Evolutionary conservation across 1,140 invertebrate genomes (phyloP), one percentile per base, ranked within the genome.

Genomic region (Colletes gigas): DNA sequence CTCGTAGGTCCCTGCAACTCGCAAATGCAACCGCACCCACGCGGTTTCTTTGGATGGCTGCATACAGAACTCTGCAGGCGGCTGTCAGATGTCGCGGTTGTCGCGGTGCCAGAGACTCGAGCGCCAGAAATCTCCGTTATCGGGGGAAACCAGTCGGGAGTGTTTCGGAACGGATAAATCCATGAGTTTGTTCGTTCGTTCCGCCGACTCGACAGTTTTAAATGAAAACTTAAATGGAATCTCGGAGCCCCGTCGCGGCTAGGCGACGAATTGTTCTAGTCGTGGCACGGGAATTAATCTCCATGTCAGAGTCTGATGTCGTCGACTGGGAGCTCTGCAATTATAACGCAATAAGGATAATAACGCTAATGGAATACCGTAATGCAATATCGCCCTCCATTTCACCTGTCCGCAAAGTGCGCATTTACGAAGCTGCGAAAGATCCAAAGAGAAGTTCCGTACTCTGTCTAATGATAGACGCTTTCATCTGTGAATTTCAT

Each of bases 61-160:
- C 41, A 17, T 5, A 39, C 52, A 21, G 39, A 62, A 78, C 66
- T 86, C 80, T 3, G 9, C 52, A 71, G 66, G 60, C 63, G 67
- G 12, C 80, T 67, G 83, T 55, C 55, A 84, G 84, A 86, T 86
- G 84, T 86, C 84, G 84, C 84, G 65, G 41, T 79, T 50, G 54
- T 72, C 66, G 14, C 71, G 50, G 62, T 74, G 63, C 30, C 39
- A 50, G 14, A 59, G 57, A 82, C 50, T 62, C 30, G 21, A 65
- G 30, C 44, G 55, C 14, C 41, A 54, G 65, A 14, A 57, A 70
- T 65, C 78, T 70, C 68, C 12, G 78, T 83, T 83, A 83, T 52
- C 70, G 55, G 30, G 65, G 57, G 65, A 69, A 47, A 39, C 39
- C 55, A 44, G 65, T 3, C 15, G 19, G 30, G 50, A 50, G 50